Evolutionary conservation across 2,797 vertebrate species (phyloP).

Genomic region (Lepus townsendii): DNA sequence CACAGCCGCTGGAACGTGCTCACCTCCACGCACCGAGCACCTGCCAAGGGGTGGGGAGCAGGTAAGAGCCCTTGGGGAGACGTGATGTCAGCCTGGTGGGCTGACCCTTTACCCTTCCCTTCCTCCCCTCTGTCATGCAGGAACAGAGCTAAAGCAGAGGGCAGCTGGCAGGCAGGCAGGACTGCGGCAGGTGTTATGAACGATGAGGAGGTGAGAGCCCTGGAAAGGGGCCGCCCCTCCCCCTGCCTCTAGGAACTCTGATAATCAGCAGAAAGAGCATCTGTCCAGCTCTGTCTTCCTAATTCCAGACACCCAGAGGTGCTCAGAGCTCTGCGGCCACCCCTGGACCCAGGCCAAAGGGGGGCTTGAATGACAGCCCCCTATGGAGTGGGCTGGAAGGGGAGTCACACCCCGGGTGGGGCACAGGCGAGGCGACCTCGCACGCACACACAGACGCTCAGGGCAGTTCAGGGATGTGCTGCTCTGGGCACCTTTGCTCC

Average conservation of each 20-base stretch:
- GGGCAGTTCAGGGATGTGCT: background rate
- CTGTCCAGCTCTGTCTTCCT: background rate
- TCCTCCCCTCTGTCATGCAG: background rate
- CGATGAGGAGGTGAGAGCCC: too few relatives aligned
- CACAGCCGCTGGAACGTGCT: too few relatives aligned
- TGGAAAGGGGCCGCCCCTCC: background rate
- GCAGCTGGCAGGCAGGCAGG: background rate
- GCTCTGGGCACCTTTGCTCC: background rate
- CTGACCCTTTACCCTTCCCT: too few relatives aligned
- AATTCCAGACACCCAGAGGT: background rate
- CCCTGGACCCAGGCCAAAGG: background rate
- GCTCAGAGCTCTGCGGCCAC: background rate
- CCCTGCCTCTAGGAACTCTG: too few relatives aligned
- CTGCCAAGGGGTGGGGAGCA: background rate
- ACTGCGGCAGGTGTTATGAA: too few relatives aligned
- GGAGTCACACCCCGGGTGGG: background rate
- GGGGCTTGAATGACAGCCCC: background rate
- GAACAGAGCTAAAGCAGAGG: background rate
- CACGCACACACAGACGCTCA: background rate
- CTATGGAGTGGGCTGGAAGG: background rate
- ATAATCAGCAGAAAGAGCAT: background rate
- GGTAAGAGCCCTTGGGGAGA: background rate
- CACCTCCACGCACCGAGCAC: too few relatives aligned
- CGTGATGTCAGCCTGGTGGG: background rate
- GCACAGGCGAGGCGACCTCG: accelerated